These are phyloP conservation scores for Myxocyprinus asiaticus DNA, from an alignment of 2,113 vertebrate species.

Conservation along the genomic window DNA sequence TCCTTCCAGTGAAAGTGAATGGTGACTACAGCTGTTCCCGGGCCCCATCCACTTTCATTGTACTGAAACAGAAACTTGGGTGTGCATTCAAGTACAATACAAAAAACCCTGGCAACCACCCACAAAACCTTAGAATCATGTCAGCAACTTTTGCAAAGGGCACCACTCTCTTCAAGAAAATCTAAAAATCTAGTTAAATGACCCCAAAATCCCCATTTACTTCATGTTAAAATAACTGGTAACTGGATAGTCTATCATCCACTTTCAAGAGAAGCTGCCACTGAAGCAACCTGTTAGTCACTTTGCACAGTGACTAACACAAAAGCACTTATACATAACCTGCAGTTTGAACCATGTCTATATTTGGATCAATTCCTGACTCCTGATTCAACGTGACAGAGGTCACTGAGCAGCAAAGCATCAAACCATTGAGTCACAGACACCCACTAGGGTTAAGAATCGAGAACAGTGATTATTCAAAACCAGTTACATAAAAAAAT, in stretches of 20 bases:
- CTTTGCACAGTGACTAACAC: background rate
- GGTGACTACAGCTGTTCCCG: no score
- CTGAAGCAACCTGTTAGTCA: background rate
- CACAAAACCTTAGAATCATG: no score
- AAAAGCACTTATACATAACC: slow-evolving; percentile 5
- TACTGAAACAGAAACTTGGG: no score
- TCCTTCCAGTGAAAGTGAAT: no score
- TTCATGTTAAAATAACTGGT: background rate
- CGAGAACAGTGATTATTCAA: no score
- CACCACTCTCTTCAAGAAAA: no score
- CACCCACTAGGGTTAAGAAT: background rate
- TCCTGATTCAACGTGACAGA: slow-evolving; percentile 15
- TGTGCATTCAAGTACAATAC: no score
- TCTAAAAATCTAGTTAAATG: background rate
- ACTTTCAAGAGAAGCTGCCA: background rate
- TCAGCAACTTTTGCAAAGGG: no score
- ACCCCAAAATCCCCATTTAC: background rate
- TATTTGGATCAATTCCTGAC: slow-evolving; percentile 7
- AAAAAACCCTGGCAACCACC: no score
- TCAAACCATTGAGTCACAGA: background rate
- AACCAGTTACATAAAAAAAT: no score
- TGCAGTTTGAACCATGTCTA: background rate
- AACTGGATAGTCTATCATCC: background rate
- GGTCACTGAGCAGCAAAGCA: slow-evolving; percentile 15
- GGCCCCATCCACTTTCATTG: no score